Conservation (phyloP, 2,888 invertebrate genomes). For the Acrobasis suavella region DNA sequence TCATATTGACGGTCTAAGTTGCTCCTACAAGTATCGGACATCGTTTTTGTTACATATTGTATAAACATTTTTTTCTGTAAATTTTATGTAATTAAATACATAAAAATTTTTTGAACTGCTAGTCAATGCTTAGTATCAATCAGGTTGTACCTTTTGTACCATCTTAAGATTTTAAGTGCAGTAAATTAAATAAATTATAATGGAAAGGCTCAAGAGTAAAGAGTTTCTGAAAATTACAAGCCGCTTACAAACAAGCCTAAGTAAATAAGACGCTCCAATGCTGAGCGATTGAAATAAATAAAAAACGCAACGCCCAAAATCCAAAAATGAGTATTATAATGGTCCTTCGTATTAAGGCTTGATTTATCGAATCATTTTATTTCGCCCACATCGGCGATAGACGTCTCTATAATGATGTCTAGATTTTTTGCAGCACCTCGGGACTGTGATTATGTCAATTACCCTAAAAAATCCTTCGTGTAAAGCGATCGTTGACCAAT, state of each 20-base stretch:
- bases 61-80: too few species aligned
- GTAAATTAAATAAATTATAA: too few species aligned
- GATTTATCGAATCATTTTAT: slow-evolving; percentile 3
- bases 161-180: too few species aligned
- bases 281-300: not conserved
- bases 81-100: too few species aligned
- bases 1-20: too few species aligned
- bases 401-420: slow-evolving; percentile 6
- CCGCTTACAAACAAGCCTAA: not conserved
- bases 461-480: slow-evolving; percentile 11
- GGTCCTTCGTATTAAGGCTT: slow-evolving; percentile 1
- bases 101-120: too few species aligned
- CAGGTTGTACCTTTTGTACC: too few species aligned
- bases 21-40: too few species aligned
- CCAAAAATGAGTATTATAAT: not conserved
- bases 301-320: not conserved
- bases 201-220: too few species aligned
- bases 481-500: slow-evolving; percentile 25
- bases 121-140: too few species aligned
- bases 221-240: not conserved
- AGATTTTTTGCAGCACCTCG: slow-evolving; percentile 4
- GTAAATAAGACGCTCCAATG: not conserved
- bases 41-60: too few species aligned
- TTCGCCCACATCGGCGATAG: not conserved
- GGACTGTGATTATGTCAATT: slow-evolving; percentile 20